Evolutionary conservation across 2,113 vertebrate species (phyloP).

Genomic region (Aspidoscelis tigris): DNA sequence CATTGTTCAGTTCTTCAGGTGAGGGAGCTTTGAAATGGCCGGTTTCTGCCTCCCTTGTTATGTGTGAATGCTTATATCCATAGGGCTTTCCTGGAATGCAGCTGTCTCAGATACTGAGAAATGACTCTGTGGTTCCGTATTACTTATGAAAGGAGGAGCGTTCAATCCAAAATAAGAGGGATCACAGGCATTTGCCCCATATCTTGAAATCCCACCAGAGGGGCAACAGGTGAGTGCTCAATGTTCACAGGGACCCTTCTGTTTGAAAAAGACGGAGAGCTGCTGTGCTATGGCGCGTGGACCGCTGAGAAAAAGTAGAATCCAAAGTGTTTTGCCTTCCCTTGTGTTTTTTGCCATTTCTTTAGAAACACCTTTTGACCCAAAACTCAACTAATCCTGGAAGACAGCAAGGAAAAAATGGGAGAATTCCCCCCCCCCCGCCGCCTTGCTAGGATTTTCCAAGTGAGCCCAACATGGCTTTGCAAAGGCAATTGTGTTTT

Average conservation of each 20-base stretch:
- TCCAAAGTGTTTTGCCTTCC: not conserved
- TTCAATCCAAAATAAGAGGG: no score
- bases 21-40: no score
- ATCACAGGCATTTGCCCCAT: not conserved
- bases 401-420: not conserved
- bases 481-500: no score
- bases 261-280: not conserved
- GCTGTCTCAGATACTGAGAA: no score
- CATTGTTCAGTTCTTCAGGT: no score
- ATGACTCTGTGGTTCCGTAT: not conserved
- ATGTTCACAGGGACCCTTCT: not conserved
- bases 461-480: no score
- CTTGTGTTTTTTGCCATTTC: not conserved
- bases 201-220: not conserved
- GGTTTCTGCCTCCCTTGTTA: no score
- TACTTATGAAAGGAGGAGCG: no score
- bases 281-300: not conserved
- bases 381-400: no score
- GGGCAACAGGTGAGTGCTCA: not conserved
- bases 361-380: not conserved
- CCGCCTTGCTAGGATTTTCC: not conserved
- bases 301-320: not conserved
- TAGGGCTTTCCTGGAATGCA: no score
- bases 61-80: no score
- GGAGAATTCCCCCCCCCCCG: not conserved